Base-by-base conservation (phyloP, 2,797 vertebrate species). In the Enteromius fasciolatus region DNA sequence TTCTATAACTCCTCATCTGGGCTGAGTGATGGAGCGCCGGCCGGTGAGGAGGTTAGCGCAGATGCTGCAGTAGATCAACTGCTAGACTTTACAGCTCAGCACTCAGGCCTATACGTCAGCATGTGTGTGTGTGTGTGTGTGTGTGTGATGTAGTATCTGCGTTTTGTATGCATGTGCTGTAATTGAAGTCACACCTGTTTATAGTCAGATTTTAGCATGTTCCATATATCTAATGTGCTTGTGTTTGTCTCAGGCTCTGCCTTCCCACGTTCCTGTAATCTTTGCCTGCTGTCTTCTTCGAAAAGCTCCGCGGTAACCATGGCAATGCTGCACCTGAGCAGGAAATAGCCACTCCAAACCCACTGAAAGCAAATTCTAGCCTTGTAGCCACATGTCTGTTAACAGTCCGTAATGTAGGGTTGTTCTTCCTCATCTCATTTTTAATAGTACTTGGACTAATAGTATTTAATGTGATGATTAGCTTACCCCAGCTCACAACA, bases 311-410 rank as follows among this genome's bases (percentile, higher is more conserved):
- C 33, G 0, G 85, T 88, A 79, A 79, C 87, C 83, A 88, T 86
- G 76, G 83, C 76, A 80, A 86, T 63, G 59, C 72, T 72, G 77
- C 81, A 87, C 83, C 87, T 85, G 83, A 84, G 81, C 33, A 67
- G 48, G 75, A 72, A 61, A 82, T 36, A 73, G 82, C 46, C 81
- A 68, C 83, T 59, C 54, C 41, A 78, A 54, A 67, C 66, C 48
- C 48, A 50, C 61, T 46, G 74, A 81, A 78, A 80, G 64, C 57
- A 64, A 72, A 86, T 76, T 59, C 66, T 41, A 39, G 68, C 31
- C 77, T 75, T 36, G 50, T 44, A 33, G 69, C 14, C 20, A 8
- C 50, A 80, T 63, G 31, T 61, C 66, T 80, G 50, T 63, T 15
- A 52, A 76, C 10, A 14, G 5, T 63, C 48, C 0, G 20, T 33